Evolutionary conservation across 2,888 invertebrate genomes (phyloP).

Genomic region (Linnaemya tessellans): DNA sequence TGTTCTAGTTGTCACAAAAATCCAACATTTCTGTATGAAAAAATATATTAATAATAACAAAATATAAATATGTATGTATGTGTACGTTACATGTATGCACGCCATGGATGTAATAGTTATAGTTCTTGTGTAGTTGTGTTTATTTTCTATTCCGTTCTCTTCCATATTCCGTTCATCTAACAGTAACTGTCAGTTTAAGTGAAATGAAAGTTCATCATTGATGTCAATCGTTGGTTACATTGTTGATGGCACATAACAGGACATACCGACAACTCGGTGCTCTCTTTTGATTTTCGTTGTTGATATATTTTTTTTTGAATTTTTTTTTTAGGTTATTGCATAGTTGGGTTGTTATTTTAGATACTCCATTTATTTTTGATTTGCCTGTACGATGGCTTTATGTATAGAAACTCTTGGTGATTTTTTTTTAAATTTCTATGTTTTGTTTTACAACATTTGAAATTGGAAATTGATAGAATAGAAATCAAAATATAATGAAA

Average conservation of each 20-base stretch:
- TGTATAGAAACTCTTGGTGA: not conserved
- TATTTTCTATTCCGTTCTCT: conserved; percentile 11
- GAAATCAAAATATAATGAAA: conserved; percentile 30
- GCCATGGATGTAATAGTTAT: not conserved
- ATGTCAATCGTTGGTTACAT: conserved; percentile 67
- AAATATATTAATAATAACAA: not conserved
- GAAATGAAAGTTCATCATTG: conserved; percentile 69
- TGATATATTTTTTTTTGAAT: conserved; percentile 17
- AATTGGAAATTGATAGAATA: conserved; percentile 64
- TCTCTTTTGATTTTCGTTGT: conserved; percentile 45
- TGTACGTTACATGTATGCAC: not conserved
- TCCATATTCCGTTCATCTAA: conserved; percentile 41
- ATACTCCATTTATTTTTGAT: conserved; percentile 40
- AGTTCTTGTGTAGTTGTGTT: conserved; percentile 3
- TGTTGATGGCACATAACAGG: conserved; percentile 65
- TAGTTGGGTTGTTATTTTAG: conserved; percentile 66
- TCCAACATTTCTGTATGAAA: conserved; percentile 14
- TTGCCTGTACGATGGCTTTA: not conserved
- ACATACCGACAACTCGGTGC: conserved; percentile 57
- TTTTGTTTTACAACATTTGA: conserved; percentile 38
- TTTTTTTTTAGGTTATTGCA: conserved; percentile 29
- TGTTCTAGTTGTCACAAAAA: conserved; percentile 21
- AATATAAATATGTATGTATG: not conserved
- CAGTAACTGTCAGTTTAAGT: conserved; percentile 64
- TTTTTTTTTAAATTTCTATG: not conserved